phyloP scores from a whole-genome alignment of 2,888 invertebrate species.

The Drosophila affinis region DNA sequence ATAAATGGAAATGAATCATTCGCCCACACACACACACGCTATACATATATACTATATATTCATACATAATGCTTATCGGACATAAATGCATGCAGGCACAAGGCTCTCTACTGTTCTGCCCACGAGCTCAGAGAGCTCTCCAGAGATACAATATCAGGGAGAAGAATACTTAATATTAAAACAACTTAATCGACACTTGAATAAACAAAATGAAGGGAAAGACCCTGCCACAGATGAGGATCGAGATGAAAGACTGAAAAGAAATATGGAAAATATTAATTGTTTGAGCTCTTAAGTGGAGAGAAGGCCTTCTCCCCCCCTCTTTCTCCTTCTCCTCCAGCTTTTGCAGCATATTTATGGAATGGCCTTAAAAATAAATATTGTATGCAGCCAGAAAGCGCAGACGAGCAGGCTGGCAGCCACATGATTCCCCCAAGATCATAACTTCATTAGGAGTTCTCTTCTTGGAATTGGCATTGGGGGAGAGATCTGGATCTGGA shows the following conservation, averaged over 20 bases:
- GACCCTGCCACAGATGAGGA: neutral
- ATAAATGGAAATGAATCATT: constrained; percentile 37
- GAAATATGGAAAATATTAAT: constrained; percentile 63
- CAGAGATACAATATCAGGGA: constrained; percentile 16
- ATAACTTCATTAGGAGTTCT: constrained; percentile 60
- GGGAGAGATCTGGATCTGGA: neutral
- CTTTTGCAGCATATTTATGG: constrained; percentile 32
- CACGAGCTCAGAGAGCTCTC: constrained; percentile 1
- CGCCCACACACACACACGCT: constrained; percentile 1
- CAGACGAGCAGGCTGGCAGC: neutral
- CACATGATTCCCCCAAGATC: constrained; percentile 17
- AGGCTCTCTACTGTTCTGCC: constrained; percentile 19
- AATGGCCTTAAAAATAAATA: constrained; percentile 38
- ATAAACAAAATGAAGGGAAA: constrained; percentile 30
- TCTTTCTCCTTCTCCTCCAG: neutral
- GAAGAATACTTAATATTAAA: constrained; percentile 55
- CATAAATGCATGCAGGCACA: no score
- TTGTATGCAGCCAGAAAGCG: neutral
- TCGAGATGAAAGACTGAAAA: constrained; percentile 1
- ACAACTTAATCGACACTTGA: constrained; percentile 72
- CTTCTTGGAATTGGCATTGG: constrained; percentile 47
- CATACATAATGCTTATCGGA: constrained; percentile 15
- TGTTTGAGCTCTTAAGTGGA: constrained; percentile 65
- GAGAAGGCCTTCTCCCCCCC: constrained; percentile 2
- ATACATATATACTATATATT: neutral